phyloP scores from a whole-genome alignment of 2,113 vertebrate species.

The Varanus komodoensis region DNA sequence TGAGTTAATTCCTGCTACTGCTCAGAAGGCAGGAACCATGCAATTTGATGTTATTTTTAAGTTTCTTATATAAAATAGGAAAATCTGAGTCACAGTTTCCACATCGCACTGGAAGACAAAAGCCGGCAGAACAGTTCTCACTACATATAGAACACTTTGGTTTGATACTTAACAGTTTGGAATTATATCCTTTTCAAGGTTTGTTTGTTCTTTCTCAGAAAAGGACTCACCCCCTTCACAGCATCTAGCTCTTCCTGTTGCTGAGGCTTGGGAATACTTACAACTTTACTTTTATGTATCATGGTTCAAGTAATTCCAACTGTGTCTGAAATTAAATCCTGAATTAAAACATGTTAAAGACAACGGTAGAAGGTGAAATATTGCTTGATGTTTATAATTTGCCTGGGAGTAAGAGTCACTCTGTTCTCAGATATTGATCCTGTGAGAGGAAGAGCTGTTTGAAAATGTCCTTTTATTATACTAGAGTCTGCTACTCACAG shows the following conservation, averaged over 20 bases:
- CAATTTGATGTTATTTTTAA: not conserved
- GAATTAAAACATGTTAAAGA: constrained; percentile 13
- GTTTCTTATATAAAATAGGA: not conserved
- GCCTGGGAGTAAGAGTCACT: not conserved
- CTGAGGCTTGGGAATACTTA: not conserved
- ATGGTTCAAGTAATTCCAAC: not conserved
- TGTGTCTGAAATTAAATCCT: not conserved
- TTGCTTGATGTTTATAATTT: not conserved
- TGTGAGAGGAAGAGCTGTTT: not conserved
- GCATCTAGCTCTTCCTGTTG: not conserved
- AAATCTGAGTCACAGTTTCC: not conserved
- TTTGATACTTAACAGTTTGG: not conserved
- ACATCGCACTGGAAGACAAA: not conserved
- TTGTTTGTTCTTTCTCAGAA: not conserved
- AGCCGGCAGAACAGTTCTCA: not conserved
- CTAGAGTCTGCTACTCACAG: not conserved
- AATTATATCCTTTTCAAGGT: constrained; percentile 4
- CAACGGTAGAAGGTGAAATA: not conserved
- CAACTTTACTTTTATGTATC: constrained; percentile 3
- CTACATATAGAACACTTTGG: not conserved
- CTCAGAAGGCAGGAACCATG: too few species aligned
- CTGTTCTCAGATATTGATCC: not conserved
- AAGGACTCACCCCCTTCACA: not conserved
- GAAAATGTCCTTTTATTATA: too few species aligned
- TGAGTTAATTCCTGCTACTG: too few species aligned